phyloP scores from a whole-genome alignment of 2,797 vertebrate genomes.

The Aldrovandia affinis region DNA sequence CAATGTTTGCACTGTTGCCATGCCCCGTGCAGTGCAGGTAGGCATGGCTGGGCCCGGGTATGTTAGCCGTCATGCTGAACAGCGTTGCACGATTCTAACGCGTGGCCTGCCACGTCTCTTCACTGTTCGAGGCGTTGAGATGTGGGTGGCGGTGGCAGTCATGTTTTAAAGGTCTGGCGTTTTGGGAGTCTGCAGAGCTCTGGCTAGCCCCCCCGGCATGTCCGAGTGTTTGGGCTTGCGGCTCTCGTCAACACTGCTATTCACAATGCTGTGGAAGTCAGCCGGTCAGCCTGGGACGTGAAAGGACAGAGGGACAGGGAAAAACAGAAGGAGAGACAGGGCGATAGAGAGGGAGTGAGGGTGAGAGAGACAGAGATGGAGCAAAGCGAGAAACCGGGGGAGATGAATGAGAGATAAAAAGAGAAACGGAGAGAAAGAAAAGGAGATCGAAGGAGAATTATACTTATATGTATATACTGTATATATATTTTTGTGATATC shows the following conservation, averaged over 20 bases:
- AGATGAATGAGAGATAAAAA: not conserved
- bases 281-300: not conserved
- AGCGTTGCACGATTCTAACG: not conserved
- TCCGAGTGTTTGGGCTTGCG: not conserved
- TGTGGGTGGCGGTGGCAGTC: too few relatives aligned
- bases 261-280: not conserved
- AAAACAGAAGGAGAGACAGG: not conserved
- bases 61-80: too few relatives aligned
- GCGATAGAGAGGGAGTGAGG: not conserved
- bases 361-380: not conserved
- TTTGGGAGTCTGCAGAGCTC: not conserved
- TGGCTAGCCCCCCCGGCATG: not conserved
- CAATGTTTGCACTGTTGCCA: not conserved
- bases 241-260: not conserved
- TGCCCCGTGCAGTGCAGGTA: not conserved
- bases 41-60: too few relatives aligned
- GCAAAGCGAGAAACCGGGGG: too few relatives aligned
- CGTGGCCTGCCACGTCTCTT: not conserved
- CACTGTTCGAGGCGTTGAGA: not conserved
- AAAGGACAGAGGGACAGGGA: not conserved
- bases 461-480: too few relatives aligned
- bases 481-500: too few relatives aligned
- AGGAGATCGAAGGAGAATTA: too few relatives aligned
- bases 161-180: not conserved
- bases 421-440: not conserved